Base-by-base conservation (phyloP, 2,797 vertebrate species). In the Leuciscus waleckii region DNA sequence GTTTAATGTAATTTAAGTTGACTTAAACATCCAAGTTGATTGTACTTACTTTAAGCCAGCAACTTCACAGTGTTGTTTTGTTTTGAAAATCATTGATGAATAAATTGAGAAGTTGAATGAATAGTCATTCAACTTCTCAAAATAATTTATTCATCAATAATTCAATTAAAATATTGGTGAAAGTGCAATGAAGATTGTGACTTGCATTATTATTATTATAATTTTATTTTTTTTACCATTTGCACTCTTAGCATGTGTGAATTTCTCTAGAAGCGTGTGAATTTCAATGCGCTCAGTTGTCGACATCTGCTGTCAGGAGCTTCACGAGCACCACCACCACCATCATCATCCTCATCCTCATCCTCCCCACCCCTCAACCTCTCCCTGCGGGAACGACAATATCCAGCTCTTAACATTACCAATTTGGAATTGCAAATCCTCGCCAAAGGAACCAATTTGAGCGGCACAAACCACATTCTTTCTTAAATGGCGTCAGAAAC, bases 291-390 rank as follows among this genome's bases (percentile, higher is more conserved):
- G 82, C 77, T 74, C 49, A 83, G 68, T 85, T 88, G 88, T 89
- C 88, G 88, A 89, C 88, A 88, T 89, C 88, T 88, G 76, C 83
- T 80, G 89, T 88, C 71, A 21, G 79, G 78, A 81, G 85, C 65
- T 51, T 61, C 71, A 71, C 78, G 68, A 54, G 54, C 76, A 85
- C 46, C 75, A 85, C 6, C 61, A 65, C 11, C 85, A 84, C 76
- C 87, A 81, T n/a, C 83, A 83, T 21, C 79, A 23, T 61, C 75
- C 16, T 68, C 74, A 37, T 70, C 84, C 26, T 80, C 82, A 29
- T 51, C 69, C 65, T 70, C 21, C 56, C 65, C n/a, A 81, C 83
- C 85, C 85, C 70, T 81, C 80, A 78, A 46, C 87, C 71, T 87
- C 85, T 79, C 77, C 85, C 84, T 80, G 58, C 81, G 69, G 78